Conservation (phyloP, 2,888 invertebrate species). For the Corbicula japonica region DNA sequence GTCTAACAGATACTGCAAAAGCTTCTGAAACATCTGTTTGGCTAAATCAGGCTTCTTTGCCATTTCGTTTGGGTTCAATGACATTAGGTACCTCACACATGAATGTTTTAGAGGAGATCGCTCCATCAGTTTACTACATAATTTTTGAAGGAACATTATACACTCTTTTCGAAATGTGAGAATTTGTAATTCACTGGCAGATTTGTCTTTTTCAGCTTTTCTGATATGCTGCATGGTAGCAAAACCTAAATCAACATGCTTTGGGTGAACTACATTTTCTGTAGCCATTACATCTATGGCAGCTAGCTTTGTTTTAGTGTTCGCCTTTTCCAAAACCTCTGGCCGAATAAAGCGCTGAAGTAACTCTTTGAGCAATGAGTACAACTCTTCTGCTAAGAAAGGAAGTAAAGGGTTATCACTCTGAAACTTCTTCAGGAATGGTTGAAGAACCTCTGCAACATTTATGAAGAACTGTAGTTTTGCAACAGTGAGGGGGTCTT, state of each 20-base stretch:
- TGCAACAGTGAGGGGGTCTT: constrained; percentile 29
- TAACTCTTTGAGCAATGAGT: constrained; percentile 21
- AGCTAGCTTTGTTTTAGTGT: constrained; percentile 18
- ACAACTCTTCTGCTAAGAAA: constrained; percentile 27
- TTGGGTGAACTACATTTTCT: constrained; percentile 33
- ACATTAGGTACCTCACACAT: constrained; percentile 28
- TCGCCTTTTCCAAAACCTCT: constrained; percentile 21
- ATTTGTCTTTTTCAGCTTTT: constrained; percentile 15
- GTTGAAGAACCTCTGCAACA: constrained; percentile 16
- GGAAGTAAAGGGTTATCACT: constrained; percentile 31
- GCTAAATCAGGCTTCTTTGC: neutral
- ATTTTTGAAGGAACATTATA: constrained; percentile 19
- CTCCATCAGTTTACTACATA: constrained; percentile 31
- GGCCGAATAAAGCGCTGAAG: constrained; percentile 18
- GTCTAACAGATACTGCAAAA: constrained; percentile 26
- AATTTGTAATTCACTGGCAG: constrained; percentile 28
- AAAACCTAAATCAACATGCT: constrained; percentile 28
- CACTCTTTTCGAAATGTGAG: constrained; percentile 25
- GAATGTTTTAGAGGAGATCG: constrained; percentile 35
- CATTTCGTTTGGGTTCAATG: constrained; percentile 27
- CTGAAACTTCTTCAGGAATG: constrained; percentile 27
- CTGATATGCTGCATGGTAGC: constrained; percentile 18
- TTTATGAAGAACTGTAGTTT: constrained; percentile 29
- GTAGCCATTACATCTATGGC: constrained; percentile 27
- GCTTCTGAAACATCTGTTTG: constrained; percentile 7